Percentiles rank a stretch among this genome's conserved stretches.
Conservation (phyloP, 2,113 vertebrate genomes). For the Boleophthalmus pectinirostris region DNA sequence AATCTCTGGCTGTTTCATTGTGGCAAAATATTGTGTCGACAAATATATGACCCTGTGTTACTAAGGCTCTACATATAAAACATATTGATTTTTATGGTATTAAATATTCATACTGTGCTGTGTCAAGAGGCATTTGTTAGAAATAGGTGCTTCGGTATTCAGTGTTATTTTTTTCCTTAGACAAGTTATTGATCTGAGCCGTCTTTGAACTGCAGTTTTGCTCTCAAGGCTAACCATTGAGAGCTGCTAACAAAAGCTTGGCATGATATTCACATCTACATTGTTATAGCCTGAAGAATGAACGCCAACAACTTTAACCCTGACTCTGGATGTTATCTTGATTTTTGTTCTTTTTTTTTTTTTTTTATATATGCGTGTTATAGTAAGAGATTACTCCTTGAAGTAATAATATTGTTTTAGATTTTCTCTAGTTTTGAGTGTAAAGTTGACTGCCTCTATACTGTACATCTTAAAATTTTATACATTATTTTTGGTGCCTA, state of each 20-base stretch:
- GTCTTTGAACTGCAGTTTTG: background rate
- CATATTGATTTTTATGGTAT: background rate
- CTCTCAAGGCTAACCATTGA: background rate
- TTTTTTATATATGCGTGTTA: background rate
- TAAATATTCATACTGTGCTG: slow-evolving; percentile 1
- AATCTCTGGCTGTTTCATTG: slow-evolving; percentile 28
- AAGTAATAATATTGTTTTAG: background rate
- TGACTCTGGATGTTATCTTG: background rate
- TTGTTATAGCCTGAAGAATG: background rate
- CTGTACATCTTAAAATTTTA: too few relatives aligned
- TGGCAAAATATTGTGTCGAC: slow-evolving; percentile 1
- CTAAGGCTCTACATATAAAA: background rate
- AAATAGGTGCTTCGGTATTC: background rate
- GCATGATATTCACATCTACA: background rate
- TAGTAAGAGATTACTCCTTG: too few relatives aligned
- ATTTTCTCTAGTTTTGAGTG: too few relatives aligned
- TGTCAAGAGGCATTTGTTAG: background rate
- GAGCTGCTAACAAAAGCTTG: background rate
- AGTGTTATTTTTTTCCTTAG: background rate
- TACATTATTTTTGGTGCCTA: background rate
- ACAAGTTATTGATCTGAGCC: slow-evolving; percentile 6
- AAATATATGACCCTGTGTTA: background rate
- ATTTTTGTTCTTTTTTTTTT: background rate
- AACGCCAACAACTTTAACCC: background rate
- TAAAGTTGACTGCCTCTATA: too few relatives aligned